Evolutionary conservation across 2,888 invertebrate species (phyloP).

Genomic region (Rhyacophila evoluta): DNA sequence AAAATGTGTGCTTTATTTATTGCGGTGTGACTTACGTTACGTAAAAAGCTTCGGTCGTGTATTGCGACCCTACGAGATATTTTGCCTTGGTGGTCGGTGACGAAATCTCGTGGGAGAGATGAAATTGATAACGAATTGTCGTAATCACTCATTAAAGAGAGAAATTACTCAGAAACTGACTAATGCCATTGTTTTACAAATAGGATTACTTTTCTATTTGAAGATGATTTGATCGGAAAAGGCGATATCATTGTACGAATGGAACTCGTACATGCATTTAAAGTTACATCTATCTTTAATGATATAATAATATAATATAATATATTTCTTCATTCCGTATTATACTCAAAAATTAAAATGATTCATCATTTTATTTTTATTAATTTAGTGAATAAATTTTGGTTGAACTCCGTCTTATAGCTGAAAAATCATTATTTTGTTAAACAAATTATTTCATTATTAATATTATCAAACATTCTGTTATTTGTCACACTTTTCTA

Average conservation of each 20-base stretch:
- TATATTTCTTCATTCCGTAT: no score
- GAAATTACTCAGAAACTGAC: slow-evolving; percentile 36
- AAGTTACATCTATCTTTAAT: no score
- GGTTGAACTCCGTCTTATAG: no score
- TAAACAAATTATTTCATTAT: no score
- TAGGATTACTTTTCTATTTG: neutral
- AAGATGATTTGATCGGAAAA: neutral
- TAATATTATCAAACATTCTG: no score
- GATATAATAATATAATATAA: no score
- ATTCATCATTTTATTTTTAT: no score
- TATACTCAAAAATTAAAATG: no score
- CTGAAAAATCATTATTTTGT: no score
- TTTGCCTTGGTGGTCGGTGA: neutral
- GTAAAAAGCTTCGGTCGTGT: neutral
- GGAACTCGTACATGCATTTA: no score
- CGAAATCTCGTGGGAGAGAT: slow-evolving; percentile 48
- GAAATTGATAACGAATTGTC: slow-evolving; percentile 48
- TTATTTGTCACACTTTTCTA: no score
- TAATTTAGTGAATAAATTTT: no score
- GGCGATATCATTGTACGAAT: neutral
- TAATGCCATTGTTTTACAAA: slow-evolving; percentile 23
- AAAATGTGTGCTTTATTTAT: neutral
- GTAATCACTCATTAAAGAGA: slow-evolving; percentile 47
- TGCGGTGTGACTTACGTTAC: neutral
- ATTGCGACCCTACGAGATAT: neutral